Base-by-base conservation (phyloP, 2,888 invertebrate species). In the Stegana nigrithorax region DNA sequence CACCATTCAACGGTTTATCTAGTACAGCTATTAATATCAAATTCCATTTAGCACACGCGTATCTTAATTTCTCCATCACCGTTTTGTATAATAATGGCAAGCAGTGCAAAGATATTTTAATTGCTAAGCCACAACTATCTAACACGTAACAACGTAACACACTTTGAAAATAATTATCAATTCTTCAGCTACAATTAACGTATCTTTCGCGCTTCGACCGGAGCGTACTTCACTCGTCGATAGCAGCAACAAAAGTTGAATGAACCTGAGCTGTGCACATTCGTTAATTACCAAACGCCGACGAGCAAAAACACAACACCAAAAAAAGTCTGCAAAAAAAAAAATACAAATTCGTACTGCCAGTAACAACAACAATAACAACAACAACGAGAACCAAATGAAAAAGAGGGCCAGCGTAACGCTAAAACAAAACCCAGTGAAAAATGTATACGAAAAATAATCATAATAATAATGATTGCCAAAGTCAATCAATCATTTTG, bases 401-500 rank as follows among this genome's bases (percentile, higher is more conserved):
- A 62, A 60, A 23, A 47, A 59, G 12, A 56, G 42, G 39, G 25
- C 62, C 47, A 58, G 62, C 17, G 29, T n/a, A 45, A 57, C 32
- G 8, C 51, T 25, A 45, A 26, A 59, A 55, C 7, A 61, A 59
- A 17, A 50, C 42, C 7, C 10, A 32, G n/a, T 2, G 2, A 5
- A 58, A 44, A 44, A n/a, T 27, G 32, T 55, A 55, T 39, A 4
- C 39, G 32, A 10, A 47, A 50, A 44, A 56, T 10, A 42, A 55
- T 58, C 36, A 62, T 32, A 66, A 73, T 69, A 71, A 78, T 76
- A 77, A 77, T 77, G 67, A 74, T 71, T 72, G 67, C 65, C 32
- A 53, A 67, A 75, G 67, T 69, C 65, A 73, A 75, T 75, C 79
- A 75, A 75, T 75, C 75, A 75, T 79, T 78, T 74, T 63, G 62